Percentiles rank a stretch among this genome's conserved stretches.
Conservation (phyloP, 2,888 invertebrate genomes). For the Apeira syringaria region DNA sequence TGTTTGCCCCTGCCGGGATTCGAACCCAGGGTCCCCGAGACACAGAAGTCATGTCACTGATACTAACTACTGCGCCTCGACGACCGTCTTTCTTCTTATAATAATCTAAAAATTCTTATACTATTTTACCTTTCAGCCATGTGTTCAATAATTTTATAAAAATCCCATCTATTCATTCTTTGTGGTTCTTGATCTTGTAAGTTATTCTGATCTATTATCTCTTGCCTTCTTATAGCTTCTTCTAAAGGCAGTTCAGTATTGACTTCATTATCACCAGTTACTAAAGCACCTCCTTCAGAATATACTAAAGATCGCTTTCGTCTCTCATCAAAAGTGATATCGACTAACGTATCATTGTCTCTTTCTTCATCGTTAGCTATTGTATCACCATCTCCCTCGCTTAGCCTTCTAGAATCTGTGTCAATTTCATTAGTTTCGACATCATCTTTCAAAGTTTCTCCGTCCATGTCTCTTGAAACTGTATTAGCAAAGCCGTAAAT, state of each 20-base stretch:
- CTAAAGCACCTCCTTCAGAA: slow-evolving; percentile 60
- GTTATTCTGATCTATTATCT: slow-evolving; percentile 65
- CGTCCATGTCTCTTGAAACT: slow-evolving; percentile 68
- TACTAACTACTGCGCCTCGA: too few relatives aligned
- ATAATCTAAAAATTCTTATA: too few relatives aligned
- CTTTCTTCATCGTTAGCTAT: slow-evolving; percentile 35
- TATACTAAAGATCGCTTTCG: slow-evolving; percentile 58
- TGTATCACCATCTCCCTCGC: slow-evolving; percentile 32
- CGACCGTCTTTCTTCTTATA: too few relatives aligned
- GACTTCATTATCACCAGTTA: slow-evolving; percentile 38
- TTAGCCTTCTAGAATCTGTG: slow-evolving; percentile 38
- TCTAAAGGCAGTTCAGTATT: slow-evolving; percentile 60
- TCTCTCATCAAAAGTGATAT: slow-evolving; percentile 66
- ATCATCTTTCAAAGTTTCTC: slow-evolving; percentile 36
- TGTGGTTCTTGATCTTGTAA: slow-evolving; percentile 57
- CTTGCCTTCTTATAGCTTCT: slow-evolving; percentile 77
- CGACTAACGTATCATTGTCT: slow-evolving; percentile 64
- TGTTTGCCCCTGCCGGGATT: too few relatives aligned
- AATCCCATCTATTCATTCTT: slow-evolving; percentile 84
- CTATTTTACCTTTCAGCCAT: slow-evolving; percentile 83
- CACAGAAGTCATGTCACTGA: too few relatives aligned
- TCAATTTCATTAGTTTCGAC: slow-evolving; percentile 37
- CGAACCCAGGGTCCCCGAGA: too few relatives aligned
- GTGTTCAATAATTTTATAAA: slow-evolving; percentile 85
- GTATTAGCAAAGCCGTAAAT: slow-evolving; percentile 72